Percentiles rank a stretch among this genome's conserved stretches.
phyloP scores from a whole-genome alignment of 2,888 invertebrate species.

The Acleris literana region DNA sequence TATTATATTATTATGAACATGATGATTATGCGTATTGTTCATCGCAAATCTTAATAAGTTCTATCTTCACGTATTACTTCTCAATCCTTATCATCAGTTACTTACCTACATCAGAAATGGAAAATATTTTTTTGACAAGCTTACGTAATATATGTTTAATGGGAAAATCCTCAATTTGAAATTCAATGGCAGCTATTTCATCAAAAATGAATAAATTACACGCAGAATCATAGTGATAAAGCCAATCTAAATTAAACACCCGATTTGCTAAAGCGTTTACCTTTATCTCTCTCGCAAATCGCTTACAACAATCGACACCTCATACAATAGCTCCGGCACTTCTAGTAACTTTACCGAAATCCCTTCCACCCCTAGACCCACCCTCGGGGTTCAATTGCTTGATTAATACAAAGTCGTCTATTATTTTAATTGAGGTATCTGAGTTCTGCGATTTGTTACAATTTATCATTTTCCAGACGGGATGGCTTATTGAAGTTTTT shows the following conservation, averaged over 20 bases:
- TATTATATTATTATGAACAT: too few species aligned
- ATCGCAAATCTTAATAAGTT: too few species aligned
- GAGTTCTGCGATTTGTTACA: constrained; percentile 54
- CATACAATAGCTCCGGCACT: constrained; percentile 8
- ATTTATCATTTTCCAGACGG: constrained; percentile 45
- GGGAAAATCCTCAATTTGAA: too few species aligned
- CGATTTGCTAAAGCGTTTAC: not conserved
- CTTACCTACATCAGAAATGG: too few species aligned
- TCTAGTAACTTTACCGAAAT: constrained; percentile 6
- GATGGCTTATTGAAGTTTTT: constrained; percentile 13
- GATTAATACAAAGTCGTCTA: constrained; percentile 63
- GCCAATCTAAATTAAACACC: not conserved
- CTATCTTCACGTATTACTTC: too few species aligned
- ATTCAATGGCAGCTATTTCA: too few species aligned
- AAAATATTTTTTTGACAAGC: too few species aligned
- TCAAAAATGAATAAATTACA: too few species aligned
- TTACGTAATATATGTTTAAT: too few species aligned
- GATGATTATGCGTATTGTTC: too few species aligned
- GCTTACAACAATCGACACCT: constrained; percentile 14
- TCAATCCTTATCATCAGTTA: too few species aligned
- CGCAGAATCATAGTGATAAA: not conserved
- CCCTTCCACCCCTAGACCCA: constrained; percentile 36
- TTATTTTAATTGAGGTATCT: constrained; percentile 61
- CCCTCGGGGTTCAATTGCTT: constrained; percentile 52
- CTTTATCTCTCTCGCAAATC: not conserved